Base-by-base conservation (phyloP, 2,797 vertebrate species). In the Poeciliopsis presidionis region DNA sequence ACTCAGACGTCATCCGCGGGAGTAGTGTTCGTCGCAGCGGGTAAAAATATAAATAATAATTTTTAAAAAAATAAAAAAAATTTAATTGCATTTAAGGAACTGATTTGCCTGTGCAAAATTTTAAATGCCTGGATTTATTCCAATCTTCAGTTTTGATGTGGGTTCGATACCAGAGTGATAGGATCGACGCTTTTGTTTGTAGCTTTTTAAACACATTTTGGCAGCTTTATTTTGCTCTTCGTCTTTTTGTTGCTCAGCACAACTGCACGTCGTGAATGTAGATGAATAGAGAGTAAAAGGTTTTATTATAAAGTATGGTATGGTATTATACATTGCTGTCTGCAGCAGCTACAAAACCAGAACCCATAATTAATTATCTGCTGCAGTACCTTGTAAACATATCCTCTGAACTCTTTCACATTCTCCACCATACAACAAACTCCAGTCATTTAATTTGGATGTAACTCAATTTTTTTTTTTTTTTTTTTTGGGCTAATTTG, bases 21-120 rank as follows among this genome's bases (percentile, higher is more conserved):
- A 49, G 51, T 12, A 18, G 16, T 79, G 73, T 67, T 92, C 86
- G 90, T 93, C 90, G 87, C 69, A 65, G 73, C 55, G 84, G 67
- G 49, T 22, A 51, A 75, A 81, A 84, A 86, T 43, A 80, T 82
- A 89, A 51, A 51, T 14, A 46, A 46, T 14, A 46, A 46, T 46
- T 12, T 13, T 1, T 12, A 45, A 45, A 46, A 46, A 16, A 46
- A 1, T 20, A 20, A 4, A 73, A 20, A 4, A 73, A 30, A 61
- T 41, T 41, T 39, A 39, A 74, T 46, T 75, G 36, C 8, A 30
- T 30, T 30, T 30, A 30, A 30, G 30, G 30, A 41, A 41, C 20
- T 67, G 20, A 8, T 41, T 12, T 28, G 9, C 36, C 25, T 41
- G 4, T 5, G 4, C 36, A 67, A 25, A 25, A 41, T 67, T 9